phyloP scores from a whole-genome alignment of 2,888 invertebrate genomes.

The Apamea crenata region DNA sequence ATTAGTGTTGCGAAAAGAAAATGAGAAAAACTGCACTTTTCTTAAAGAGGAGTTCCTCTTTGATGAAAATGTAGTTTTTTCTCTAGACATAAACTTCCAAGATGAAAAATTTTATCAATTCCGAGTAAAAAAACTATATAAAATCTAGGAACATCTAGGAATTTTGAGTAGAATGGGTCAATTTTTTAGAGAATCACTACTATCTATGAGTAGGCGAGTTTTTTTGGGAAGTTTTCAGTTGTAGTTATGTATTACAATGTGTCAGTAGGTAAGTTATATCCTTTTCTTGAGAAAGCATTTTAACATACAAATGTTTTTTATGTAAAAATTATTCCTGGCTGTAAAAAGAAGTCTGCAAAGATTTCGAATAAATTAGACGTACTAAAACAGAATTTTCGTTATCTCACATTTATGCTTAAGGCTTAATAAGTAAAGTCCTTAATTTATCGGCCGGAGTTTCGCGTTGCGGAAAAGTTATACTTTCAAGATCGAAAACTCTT shows the following conservation, averaged over 20 bases:
- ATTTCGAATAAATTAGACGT: conserved; percentile 33
- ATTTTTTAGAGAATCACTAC: not conserved
- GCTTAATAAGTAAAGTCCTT: conserved; percentile 48
- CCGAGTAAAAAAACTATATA: not conserved
- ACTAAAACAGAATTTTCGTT: conserved; percentile 30
- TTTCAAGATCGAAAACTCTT: conserved; percentile 32
- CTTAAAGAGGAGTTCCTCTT: not conserved
- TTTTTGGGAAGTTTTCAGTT: conserved; percentile 1
- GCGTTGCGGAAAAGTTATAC: conserved; percentile 31
- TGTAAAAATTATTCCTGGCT: conserved; percentile 23
- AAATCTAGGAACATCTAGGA: not conserved
- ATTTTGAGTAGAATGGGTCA: not conserved
- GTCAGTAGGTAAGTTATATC: not conserved
- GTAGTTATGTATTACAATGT: not conserved
- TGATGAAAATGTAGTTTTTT: conserved; percentile 5
- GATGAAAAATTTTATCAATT: not conserved
- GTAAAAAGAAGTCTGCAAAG: conserved; percentile 18
- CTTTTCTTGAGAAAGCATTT: conserved; percentile 23
- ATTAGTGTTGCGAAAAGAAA: too few species aligned
- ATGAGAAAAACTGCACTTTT: too few species aligned
- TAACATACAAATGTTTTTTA: conserved; percentile 25
- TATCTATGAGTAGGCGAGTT: not conserved
- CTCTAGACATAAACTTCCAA: not conserved
- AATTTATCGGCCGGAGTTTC: conserved; percentile 52
- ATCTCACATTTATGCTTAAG: conserved; percentile 40